Base-by-base conservation (phyloP, 2,113 vertebrate species). In the Pelecanoides urinatrix region DNA sequence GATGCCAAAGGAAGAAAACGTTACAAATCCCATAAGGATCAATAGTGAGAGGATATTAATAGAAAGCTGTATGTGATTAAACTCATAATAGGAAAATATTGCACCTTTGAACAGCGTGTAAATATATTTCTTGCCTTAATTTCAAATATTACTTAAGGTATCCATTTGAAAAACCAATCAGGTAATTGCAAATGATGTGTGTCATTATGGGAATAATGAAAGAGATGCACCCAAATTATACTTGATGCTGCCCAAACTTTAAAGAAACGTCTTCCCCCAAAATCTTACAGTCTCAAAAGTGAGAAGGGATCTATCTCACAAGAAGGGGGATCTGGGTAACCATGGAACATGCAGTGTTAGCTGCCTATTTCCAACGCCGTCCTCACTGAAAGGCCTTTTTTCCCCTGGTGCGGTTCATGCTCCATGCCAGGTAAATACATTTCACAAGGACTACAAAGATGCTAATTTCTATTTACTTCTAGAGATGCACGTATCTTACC, bases 401-500 rank as follows among this genome's bases (percentile, higher is more conserved):
- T 23, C 26, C 73, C 50, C 42, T 9, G 4, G 27, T 21, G n/a
- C 0, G 0, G 16, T 11, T 56, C 50, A 2, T 2, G 32, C 53
- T 62, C 66, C 2, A 6, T 5, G 8, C 65, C 73, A 16, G 62
- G 3, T 22, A 45, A 52, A 67, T 6, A 22, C 25, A 17, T 23
- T 34, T 66, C 62, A 1, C 13, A 1, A 19, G 30, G 65, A 18
- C 61, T 79, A 25, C 11, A n/a, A 59, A 23, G 25, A 21, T 0
- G 0, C 12, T 42, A 40, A 4, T 66, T 56, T 19, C 50, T 72
- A 2, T 29, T 40, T n/a, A 3, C 21, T 71, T 38, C 56, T n/a
- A 27, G 40, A 40, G 49, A 20, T 5, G 53, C 11, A 9, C 38
- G 7, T 14, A 27, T 79, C 98, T 90, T 98, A 99, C 99, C 99